Percentiles rank a stretch among this genome's conserved stretches.
phyloP scores from a whole-genome alignment of 2,797 vertebrate genomes.

The Pipistrellus kuhlii region DNA sequence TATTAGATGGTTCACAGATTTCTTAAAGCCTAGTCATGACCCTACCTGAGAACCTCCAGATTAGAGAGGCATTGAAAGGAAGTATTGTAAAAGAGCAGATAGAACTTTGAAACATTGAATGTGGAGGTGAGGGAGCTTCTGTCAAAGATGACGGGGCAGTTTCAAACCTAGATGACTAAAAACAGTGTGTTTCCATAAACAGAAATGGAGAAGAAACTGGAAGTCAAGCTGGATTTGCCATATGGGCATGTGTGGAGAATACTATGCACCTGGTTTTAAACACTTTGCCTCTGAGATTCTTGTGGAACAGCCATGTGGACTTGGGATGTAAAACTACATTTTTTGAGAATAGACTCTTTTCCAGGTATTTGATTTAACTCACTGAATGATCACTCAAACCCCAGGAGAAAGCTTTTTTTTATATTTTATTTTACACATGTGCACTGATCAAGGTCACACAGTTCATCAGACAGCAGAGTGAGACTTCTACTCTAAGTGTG shows the following conservation, averaged over 20 bases:
- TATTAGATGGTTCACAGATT: background rate
- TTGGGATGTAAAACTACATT: background rate
- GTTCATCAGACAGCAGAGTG: background rate
- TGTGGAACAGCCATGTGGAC: background rate
- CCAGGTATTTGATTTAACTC: conserved; percentile 9
- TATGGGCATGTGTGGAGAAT: background rate
- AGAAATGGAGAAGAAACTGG: background rate
- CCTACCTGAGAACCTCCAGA: background rate
- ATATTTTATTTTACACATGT: background rate
- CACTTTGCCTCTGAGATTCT: background rate
- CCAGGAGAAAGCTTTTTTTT: background rate
- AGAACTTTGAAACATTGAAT: background rate
- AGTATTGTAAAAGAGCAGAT: background rate
- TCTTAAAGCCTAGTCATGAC: background rate
- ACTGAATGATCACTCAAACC: background rate
- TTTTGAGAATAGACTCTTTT: background rate
- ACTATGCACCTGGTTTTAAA: background rate
- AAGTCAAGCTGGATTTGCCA: background rate
- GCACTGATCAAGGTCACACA: conserved; percentile 5
- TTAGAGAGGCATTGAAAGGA: background rate
- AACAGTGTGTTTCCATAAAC: background rate
- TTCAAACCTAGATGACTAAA: background rate
- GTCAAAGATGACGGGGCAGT: background rate
- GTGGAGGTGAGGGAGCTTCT: background rate
- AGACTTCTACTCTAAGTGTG: background rate